phyloP scores from a whole-genome alignment of 2,113 vertebrate species.

The Myxocyprinus asiaticus region DNA sequence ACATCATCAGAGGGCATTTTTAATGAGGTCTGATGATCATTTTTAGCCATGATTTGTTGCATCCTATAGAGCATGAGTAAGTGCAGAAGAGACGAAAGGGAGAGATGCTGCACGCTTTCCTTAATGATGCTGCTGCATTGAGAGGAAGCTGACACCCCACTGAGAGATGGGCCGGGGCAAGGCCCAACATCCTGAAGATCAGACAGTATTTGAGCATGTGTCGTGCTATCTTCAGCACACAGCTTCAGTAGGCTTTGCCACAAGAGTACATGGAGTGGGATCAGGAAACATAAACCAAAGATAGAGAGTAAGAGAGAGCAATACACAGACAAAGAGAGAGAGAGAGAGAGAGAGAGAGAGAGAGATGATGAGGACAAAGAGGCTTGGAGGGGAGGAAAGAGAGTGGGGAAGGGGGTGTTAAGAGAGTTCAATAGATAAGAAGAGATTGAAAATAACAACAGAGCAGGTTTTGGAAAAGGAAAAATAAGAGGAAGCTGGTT shows the following conservation, averaged over 20 bases:
- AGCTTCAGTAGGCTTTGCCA: constrained; percentile 29
- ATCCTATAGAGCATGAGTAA: constrained; percentile 6
- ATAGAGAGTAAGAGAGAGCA: too few species aligned
- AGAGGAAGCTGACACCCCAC: constrained; percentile 27
- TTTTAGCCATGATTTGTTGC: constrained; percentile 4
- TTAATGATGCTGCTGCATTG: constrained; percentile 25
- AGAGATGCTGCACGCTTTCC: constrained; percentile 16
- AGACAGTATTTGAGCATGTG: constrained; percentile 6
- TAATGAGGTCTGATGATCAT: constrained; percentile 14
- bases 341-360: not conserved
- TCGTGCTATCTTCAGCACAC: constrained; percentile 35
- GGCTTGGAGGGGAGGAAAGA: constrained; percentile 13
- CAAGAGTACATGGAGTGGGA: not conserved
- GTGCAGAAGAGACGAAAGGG: constrained; percentile 12
- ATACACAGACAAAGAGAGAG: too few species aligned
- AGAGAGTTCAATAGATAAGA: constrained; percentile 28
- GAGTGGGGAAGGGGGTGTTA: not conserved
- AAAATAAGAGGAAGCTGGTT: constrained; percentile 2
- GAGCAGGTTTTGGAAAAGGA: not conserved
- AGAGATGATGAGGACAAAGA: not conserved
- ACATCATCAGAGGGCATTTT: constrained; percentile 2
- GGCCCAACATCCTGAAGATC: constrained; percentile 35
- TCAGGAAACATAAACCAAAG: not conserved
- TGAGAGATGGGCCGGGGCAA: constrained; percentile 30
- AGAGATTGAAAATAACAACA: constrained; percentile 6